These are phyloP conservation scores for Chaunax sp. DNA, from an alignment of 2,797 vertebrate species.

Conservation along the genomic window DNA sequence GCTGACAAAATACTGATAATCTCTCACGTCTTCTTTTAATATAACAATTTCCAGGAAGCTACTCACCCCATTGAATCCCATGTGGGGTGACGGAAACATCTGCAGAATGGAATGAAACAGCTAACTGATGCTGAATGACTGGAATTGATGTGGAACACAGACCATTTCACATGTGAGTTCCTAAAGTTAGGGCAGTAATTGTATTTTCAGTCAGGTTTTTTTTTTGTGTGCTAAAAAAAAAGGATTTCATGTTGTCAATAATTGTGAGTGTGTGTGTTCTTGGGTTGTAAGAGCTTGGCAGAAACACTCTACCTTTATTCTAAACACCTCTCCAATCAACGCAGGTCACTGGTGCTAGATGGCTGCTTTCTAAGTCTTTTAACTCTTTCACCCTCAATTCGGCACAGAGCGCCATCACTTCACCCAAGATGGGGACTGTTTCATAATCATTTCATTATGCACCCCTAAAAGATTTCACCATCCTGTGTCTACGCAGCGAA, in stretches of 20 bases:
- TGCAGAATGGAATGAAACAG: slow-evolving; percentile 59
- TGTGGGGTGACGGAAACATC: slow-evolving; percentile 33
- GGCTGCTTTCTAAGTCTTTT: slow-evolving; percentile 64
- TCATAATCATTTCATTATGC: slow-evolving; percentile 71
- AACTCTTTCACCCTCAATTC: slow-evolving; percentile 39
- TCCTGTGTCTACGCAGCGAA: slow-evolving; percentile 46
- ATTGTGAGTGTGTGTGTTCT: slow-evolving; percentile 26
- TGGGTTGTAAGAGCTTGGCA: slow-evolving; percentile 71
- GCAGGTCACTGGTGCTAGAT: slow-evolving; percentile 65
- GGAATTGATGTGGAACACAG: slow-evolving; percentile 55
- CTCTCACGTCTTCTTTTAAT: slow-evolving; percentile 2
- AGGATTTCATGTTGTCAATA: background rate
- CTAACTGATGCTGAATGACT: slow-evolving; percentile 58
- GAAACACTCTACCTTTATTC: slow-evolving; percentile 55
- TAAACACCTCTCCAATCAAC: slow-evolving; percentile 72
- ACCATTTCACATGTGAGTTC: slow-evolving; percentile 40
- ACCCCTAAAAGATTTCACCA: slow-evolving; percentile 67
- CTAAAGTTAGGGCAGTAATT: slow-evolving; percentile 26
- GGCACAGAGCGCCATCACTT: slow-evolving; percentile 29
- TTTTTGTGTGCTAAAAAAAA: background rate
- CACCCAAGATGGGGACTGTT: slow-evolving; percentile 46
- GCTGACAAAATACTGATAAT: slow-evolving; percentile 1
- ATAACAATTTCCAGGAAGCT: slow-evolving; percentile 9
- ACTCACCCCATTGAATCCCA: slow-evolving; percentile 23
- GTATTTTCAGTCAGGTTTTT: slow-evolving; percentile 35